phyloP scores from a whole-genome alignment of 1,140 invertebrate species.

The Drosophila orosa region DNA sequence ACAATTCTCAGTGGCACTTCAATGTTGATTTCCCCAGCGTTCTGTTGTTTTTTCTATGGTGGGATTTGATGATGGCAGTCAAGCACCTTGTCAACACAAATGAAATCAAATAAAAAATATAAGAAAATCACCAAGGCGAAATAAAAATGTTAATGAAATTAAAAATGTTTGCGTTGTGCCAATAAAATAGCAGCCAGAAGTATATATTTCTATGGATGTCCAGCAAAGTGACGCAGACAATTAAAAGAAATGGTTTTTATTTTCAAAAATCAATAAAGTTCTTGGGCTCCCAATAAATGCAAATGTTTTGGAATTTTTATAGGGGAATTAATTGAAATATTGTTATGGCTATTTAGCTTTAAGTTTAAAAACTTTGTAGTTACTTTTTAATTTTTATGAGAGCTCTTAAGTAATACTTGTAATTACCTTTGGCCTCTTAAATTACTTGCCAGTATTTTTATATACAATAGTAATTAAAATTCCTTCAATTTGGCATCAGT shows the following conservation, averaged over 20 bases:
- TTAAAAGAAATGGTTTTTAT: slow-evolving; percentile 27
- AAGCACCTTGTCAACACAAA: slow-evolving; percentile 66
- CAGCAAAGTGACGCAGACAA: slow-evolving; percentile 41
- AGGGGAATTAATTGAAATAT: background rate
- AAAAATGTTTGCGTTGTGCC: slow-evolving; percentile 29
- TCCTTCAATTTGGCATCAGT: background rate
- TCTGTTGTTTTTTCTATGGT: slow-evolving; percentile 16
- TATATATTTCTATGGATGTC: slow-evolving; percentile 4
- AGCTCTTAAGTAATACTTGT: background rate
- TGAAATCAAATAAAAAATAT: slow-evolving; percentile 36
- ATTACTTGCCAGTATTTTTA: background rate
- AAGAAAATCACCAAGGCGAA: slow-evolving; percentile 3
- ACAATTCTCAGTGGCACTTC: slow-evolving; percentile 52
- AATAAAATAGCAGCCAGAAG: slow-evolving; percentile 11
- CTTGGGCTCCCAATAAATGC: slow-evolving; percentile 13
- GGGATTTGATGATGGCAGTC: slow-evolving; percentile 55
- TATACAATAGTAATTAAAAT: background rate
- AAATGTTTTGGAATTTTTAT: slow-evolving; percentile 1
- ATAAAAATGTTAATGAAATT: slow-evolving; percentile 49
- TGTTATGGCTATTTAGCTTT: background rate
- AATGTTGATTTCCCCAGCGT: slow-evolving; percentile 32
- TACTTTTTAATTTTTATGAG: background rate
- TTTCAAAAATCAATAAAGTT: slow-evolving; percentile 10
- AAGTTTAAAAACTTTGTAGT: background rate
- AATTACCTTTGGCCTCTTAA: background rate